Evolutionary conservation across 2,113 vertebrate genomes (phyloP), one percentile per base, ranked within the genome.

Genomic region (Pungitius pungitius): DNA sequence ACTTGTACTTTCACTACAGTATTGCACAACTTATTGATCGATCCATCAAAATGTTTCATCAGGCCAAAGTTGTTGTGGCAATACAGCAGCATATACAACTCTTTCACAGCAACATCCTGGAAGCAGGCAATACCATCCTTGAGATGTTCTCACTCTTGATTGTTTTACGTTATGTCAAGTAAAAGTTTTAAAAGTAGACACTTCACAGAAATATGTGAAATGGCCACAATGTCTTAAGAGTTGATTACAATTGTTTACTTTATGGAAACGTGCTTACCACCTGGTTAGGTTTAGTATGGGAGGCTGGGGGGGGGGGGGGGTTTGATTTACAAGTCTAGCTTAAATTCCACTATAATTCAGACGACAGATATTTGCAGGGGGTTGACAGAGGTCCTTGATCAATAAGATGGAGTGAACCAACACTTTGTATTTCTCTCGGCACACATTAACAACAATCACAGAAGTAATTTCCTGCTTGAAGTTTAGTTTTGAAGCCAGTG

Each of bases 391-490:
- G 12, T 59, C 76, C 81, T 73, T 75, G 71, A 78, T 70, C 56
- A 84, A 70, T 74, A 70, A 51, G 33, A 64, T 27, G 22, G 64
- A 73, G 37, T 59, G 57, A 57, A 39, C 65, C 37, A 62, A 59
- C 47, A 59, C 69, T n/a, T n/a, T n/a, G n/a, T n/a, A n/a, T n/a
- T n/a, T n/a, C n/a, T n/a, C n/a, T n/a, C n/a, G n/a, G n/a, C n/a
- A n/a, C n/a, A n/a, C n/a, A n/a, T n/a, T n/a, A n/a, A n/a, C n/a
- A n/a, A n/a, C 33, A 52, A 37, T 66, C 74, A 81, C 56, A 70
- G 51, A 84, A 64, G 80, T 67, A 77, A 73, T 84, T 74, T 71
- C 54, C 64, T 76, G 45, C 24, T 35, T 40, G 45, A 6, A 57
- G 59, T 66, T 52, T 45, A 45, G 14, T 73, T 80, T 78, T 75